Conservation (phyloP, 2,797 vertebrate genomes). For the Arnoldichthys spilopterus region DNA sequence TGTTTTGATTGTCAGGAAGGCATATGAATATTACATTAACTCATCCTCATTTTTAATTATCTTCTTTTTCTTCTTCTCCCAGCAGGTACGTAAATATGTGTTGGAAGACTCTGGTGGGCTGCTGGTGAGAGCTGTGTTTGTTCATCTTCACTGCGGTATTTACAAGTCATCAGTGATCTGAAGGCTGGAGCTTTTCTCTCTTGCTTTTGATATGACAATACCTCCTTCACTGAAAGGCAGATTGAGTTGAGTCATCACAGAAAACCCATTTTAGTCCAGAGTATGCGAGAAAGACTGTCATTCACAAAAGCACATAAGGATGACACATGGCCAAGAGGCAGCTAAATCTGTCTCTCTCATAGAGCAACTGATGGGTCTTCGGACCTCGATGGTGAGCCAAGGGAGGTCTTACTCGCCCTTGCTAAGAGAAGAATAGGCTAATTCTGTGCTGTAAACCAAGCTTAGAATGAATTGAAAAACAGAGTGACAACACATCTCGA, state of each 20-base stretch:
- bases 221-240: conserved; percentile 13
- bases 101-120: not conserved
- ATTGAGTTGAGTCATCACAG: not conserved
- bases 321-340: conserved; percentile 10
- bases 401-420: not conserved
- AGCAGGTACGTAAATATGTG: not conserved
- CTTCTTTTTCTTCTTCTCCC: not conserved
- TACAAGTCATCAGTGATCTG: not conserved
- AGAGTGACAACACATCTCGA: not conserved
- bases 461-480: not conserved
- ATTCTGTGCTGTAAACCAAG: not conserved
- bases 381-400: not conserved
- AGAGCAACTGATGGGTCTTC: not conserved
- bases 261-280: not conserved
- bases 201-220: not conserved
- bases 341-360: conserved; percentile 16
- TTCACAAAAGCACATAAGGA: conserved; percentile 19
- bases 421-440: not conserved
- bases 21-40: too few relatives aligned
- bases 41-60: too few relatives aligned
- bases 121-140: not conserved
- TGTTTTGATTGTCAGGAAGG: too few relatives aligned
- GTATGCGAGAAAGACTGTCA: conserved; percentile 1
- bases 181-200: conserved; percentile 7
- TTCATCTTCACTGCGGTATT: not conserved